Evolutionary conservation across 2,113 vertebrate species (phyloP), one percentile per base, ranked within the genome.

Genomic region (Nannobrachium achirus): DNA sequence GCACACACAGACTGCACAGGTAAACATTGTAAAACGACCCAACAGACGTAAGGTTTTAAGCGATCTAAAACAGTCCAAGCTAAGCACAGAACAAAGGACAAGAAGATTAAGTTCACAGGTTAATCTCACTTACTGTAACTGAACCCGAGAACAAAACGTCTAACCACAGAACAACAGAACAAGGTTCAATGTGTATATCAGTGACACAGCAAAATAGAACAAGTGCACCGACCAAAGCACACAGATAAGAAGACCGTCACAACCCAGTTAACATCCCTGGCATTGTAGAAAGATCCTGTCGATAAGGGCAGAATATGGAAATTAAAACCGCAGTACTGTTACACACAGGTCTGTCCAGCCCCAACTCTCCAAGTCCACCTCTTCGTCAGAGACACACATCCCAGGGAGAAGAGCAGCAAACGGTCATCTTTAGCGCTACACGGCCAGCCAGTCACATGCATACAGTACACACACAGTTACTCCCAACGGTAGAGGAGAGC

Each of bases 291-390:
- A 63, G 39, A 57, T 18, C 42, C 51, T 1, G 68, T 39, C 46
- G 18, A 49, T 39, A 50, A 60, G 14, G 1, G 15, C 40, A 62
- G 14, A 15, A 5, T 19, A 46, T 59, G 11, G 15, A 49, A 18
- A 38, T 8, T 1, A 39, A 41, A 19, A 56, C 45, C 20, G 11
- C 11, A 20, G 18, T 52, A 59, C 40, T 10, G 2, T 6, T 55
- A 92, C 91, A 82, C 88, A 93, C 91, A 90, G 86, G 60, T 84
- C 72, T 7, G 80, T 90, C 90, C 91, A 93, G 56, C 90, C 92
- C 90, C 91, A 91, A 79, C 91, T 90, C 73, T 87, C 86, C 76
- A 91, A 80, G 51, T 75, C 60, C 53, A 57, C 85, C 18, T 82
- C 84, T 52, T 89, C 86, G 7, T 89, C 89, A 69, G 40, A 41